Evolutionary conservation across 2,888 invertebrate genomes (phyloP).

Genomic region (Cheilosia impressa): DNA sequence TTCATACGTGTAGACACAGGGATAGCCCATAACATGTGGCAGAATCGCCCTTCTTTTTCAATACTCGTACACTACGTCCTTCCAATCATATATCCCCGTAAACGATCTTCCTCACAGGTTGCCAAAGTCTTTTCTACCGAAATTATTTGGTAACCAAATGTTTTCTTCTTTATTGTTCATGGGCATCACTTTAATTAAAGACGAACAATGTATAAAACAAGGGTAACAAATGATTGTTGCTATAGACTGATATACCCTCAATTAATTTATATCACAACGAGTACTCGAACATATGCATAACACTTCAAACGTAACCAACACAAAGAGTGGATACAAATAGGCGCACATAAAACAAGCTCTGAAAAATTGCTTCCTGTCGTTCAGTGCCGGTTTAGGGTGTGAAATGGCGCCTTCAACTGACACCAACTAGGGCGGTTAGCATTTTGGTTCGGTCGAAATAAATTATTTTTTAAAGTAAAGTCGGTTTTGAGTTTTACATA

Average conservation of each 20-base stretch:
- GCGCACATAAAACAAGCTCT: slow-evolving; percentile 6
- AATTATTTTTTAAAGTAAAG: no score
- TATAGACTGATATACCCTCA: not conserved
- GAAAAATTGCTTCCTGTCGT: slow-evolving; percentile 12
- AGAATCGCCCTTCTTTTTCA: no score
- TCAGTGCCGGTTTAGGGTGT: not conserved
- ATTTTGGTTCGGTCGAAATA: no score
- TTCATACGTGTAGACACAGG: no score
- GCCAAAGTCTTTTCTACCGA: not conserved
- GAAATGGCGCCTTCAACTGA: not conserved
- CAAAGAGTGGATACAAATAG: not conserved
- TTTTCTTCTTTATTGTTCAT: not conserved
- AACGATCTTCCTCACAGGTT: not conserved
- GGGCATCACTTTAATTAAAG: not conserved
- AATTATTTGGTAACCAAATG: not conserved
- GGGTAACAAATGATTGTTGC: slow-evolving; percentile 9
- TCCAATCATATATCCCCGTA: no score
- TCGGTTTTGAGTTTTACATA: no score
- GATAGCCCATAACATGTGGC: no score
- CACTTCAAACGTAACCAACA: not conserved
- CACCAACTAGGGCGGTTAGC: not conserved
- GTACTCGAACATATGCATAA: not conserved
- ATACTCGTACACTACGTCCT: no score
- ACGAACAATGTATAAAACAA: slow-evolving; percentile 9
- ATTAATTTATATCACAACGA: not conserved